Conservation (phyloP, 2,888 invertebrate species). For the Gymnoscelis rufifasciata region DNA sequence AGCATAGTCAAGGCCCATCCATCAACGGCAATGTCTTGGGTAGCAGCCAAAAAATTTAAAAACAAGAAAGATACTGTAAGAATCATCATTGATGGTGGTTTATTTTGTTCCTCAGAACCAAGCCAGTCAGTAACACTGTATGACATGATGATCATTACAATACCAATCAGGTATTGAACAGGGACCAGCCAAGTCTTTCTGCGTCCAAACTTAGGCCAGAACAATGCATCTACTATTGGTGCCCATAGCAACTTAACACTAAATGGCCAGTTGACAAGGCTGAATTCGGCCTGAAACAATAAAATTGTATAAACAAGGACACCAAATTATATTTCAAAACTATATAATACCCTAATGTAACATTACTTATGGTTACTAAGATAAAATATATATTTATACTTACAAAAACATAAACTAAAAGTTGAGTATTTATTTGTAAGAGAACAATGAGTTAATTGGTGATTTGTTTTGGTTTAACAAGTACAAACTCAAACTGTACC, state of each 20-base stretch:
- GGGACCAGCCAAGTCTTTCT: slow-evolving; percentile 98
- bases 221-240: slow-evolving; percentile 97
- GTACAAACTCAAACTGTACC: too few relatives aligned
- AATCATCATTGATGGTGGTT: slow-evolving; percentile 84
- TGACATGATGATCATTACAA: slow-evolving; percentile 94
- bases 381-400: too few relatives aligned
- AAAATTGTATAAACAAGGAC: slow-evolving; percentile 1
- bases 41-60: slow-evolving; percentile 97
- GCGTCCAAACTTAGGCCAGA: slow-evolving; percentile 89
- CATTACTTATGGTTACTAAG: too few relatives aligned
- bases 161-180: slow-evolving; percentile 92
- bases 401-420: too few relatives aligned
- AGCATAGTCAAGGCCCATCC: slow-evolving; percentile 99
- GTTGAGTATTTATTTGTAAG: too few relatives aligned
- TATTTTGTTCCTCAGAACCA: slow-evolving; percentile 74
- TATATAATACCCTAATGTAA: too few relatives aligned
- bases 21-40: slow-evolving; percentile 99
- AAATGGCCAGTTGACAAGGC: slow-evolving; percentile 96
- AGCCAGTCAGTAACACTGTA: slow-evolving; percentile 86
- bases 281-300: slow-evolving; percentile 88
- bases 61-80: slow-evolving; percentile 93
- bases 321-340: too few relatives aligned
- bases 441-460: too few relatives aligned
- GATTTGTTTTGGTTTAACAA: too few relatives aligned
- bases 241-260: slow-evolving; percentile 98